Evolutionary conservation across 2,888 invertebrate genomes (phyloP), one percentile per base, ranked within the genome.

Genomic region (Margaritifera margaritifera): DNA sequence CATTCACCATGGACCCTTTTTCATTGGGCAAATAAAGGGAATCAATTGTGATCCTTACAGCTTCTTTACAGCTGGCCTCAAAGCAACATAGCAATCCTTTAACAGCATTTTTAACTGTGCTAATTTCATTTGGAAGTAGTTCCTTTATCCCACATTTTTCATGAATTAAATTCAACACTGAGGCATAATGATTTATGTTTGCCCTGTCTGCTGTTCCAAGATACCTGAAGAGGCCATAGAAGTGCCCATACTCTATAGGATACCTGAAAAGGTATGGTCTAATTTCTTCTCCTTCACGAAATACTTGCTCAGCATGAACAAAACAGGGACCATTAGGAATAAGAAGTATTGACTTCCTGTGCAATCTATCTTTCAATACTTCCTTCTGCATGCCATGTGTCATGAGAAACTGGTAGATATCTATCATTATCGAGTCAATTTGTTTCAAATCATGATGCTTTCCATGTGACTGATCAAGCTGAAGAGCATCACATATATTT

Each of bases 211-310:
- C 15, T 50, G 62, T 68, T 11, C 78, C 78, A 15, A 78, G 57
- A 2, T 22, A 18, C 61, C 68, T 58, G 67, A 76, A 78, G 6
- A 78, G 25, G 1, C 58, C 42, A 53, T 64, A 66, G 55, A 58
- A 76, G 24, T 57, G 52, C 11, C 68, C 68, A 51, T 66, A 75
- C 19, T 66, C 59, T 19, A 25, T 59, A 4, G 78, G 76, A 22
- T 66, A 64, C 24, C 31, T n/a, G 55, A 66, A 71, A 8, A 74
- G 55, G 51, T 70, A 78, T 18, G 72, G 75, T 42, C 64, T 71
- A 18, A 78, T 71, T 53, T 72, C 63, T 18, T 59, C 58, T 19
- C 55, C 24, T 2, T 66, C 27, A 24, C 61, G 67, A 11, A 68
- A 72, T 27, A 72, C 27, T 18, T 65, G 68, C 24, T 18, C 42